Conservation (phyloP, 2,113 vertebrate genomes). For the Argyrosomus japonicus region DNA sequence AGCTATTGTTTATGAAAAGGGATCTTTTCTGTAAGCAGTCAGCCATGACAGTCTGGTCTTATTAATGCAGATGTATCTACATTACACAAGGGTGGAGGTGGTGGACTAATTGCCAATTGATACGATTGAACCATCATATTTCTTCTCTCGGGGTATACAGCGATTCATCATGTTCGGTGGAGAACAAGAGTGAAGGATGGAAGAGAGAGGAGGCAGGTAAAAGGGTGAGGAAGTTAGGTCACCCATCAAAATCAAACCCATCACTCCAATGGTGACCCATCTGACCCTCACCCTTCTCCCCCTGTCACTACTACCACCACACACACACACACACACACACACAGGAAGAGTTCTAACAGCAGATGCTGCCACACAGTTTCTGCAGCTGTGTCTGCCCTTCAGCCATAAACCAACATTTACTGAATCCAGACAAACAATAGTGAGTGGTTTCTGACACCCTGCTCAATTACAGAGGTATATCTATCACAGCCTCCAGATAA, state of each 20-base stretch:
- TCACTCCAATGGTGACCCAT: constrained; percentile 66
- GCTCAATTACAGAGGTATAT: constrained; percentile 69
- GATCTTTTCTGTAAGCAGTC: constrained; percentile 46
- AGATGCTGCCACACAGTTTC: constrained; percentile 53
- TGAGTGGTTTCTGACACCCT: constrained; percentile 61
- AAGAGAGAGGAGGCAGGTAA: constrained; percentile 49
- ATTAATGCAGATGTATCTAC: constrained; percentile 66
- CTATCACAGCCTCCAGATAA: constrained; percentile 63
- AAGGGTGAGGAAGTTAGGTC: constrained; percentile 54
- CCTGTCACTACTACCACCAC: background rate
- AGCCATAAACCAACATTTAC: constrained; percentile 50
- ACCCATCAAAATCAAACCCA: constrained; percentile 63
- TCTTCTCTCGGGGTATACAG: background rate
- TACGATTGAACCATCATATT: constrained; percentile 27
- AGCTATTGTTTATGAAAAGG: constrained; percentile 67
- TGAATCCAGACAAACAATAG: constrained; percentile 60
- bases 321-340: constrained; percentile 19
- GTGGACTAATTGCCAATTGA: constrained; percentile 43
- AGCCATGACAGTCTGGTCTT: constrained; percentile 60
- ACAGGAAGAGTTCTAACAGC: constrained; percentile 46
- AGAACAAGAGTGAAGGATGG: constrained; percentile 38
- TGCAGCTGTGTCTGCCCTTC: constrained; percentile 69
- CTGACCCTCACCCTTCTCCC: constrained; percentile 37
- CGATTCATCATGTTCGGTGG: constrained; percentile 14
- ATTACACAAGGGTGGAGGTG: constrained; percentile 13